These are phyloP conservation scores for zebrafish (Danio rerio) DNA, from an alignment of 2,113 vertebrate genomes.

Conservation along the genomic window GRCz12tu NC_133194.1:49355001-49355500, in stretches of 20 bases:
- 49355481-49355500: too few relatives aligned
- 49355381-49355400: neutral
- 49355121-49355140: neutral
- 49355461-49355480: too few relatives aligned
- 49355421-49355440: too few relatives aligned
- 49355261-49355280: neutral
- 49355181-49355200: neutral
- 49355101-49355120: neutral
- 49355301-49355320: neutral
- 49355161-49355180: neutral
- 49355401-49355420: neutral
- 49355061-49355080: neutral
- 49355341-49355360: neutral
- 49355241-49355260: too few relatives aligned
- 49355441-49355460: too few relatives aligned
- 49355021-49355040: neutral
- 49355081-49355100: neutral
- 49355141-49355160: neutral
- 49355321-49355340: too few relatives aligned
- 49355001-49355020: neutral
- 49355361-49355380: neutral
- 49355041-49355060: neutral
- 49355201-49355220: neutral
- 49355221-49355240: neutral
- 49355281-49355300: conserved; percentile 6